Base-by-base conservation (phyloP, 2,888 invertebrate genomes). In the Embidobia sp. region DNA sequence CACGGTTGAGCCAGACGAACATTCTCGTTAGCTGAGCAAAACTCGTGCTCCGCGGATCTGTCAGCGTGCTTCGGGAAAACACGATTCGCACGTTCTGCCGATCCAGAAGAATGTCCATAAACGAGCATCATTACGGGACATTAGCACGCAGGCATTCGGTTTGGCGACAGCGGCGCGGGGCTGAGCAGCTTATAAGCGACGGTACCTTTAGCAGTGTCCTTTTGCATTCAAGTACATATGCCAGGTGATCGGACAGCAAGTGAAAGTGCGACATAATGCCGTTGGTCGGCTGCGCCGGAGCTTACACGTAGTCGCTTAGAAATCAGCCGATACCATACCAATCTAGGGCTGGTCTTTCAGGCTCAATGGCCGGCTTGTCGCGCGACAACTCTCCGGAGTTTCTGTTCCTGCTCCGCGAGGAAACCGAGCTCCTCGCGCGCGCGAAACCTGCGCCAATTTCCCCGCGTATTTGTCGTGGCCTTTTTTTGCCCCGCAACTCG, bases 191-290 rank as follows among this genome's bases (percentile, higher is more conserved):
- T 61, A 63, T 69, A 57, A 69, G 57, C 48, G 67, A 48, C 63
- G 63, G 55, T 53, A 63, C 55, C 55, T 40, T 35, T 48, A 63
- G 48, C 55, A 75, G 75, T 69, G 69, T 63, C 64, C 55, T 67
- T 75, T 31, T 63, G 61, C 69, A 59, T 67, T 69, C 53, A 55
- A 67, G 63, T 61, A 64, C 66, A 48, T 64, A 57, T 48, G 42
- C 63, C 57, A 63, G 64, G 73, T 59, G 82, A 82, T 83, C 82
- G 82, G 80, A 83, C 81, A 82, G 83, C 55, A 69, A 82, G 84
- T 84, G 84, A 84, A 84, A 84, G 84, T 84, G 82, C 83, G 16
- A 57, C 80, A 46, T 75, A 75, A 75, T 63, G 55, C 51, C 61
- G 61, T 74, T 74, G 53, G 66, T 59, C 37, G 33, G 33, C 16